Base-by-base conservation (phyloP, 2,888 invertebrate species). In the Agriopis aurantiaria region DNA sequence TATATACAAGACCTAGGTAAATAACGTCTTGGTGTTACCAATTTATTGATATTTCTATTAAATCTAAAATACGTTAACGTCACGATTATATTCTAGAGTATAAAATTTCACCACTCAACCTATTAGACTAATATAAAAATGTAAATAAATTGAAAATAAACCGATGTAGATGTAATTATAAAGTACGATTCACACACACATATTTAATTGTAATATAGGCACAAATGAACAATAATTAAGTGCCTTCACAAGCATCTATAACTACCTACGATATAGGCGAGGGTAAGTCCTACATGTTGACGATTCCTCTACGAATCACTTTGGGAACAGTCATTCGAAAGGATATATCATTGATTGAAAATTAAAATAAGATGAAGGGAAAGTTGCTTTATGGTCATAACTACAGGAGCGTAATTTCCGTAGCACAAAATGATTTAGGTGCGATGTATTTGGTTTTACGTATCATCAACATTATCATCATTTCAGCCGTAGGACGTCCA, bases 21-120 rank as follows among this genome's bases (percentile, higher is more conserved):
- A 82, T 81, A 85, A 85, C 84, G 78, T 85, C 80, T 92, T 92
- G 92, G 91, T 92, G 92, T 93, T 80, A 89, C 88, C 85, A 88
- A 85, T 88, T 89, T 85, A 85, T 88, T 86, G 82, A 84, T 88
- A 85, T 82, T 80, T 75, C 81, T 85, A 85, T 80, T 83, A 82
- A 76, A 75, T 76, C 79, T 82, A 77, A 65, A 65, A 73, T 72
- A 75, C 71, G 57, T 45, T 67, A 75, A 73, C 73, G 80, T 81
- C 65, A 69, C 69, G 79, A 78, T 84, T 84, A 83, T 80, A 82
- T 84, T 82, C 89, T 90, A 90, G 78, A 86, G 88, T 91, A 92
- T 91, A 92, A 91, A 91, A 91, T 86, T 87, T 82, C 86, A 86
- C 88, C 85, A 86, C 83, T 87, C 84, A 86, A 86, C 83, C 79